Percentiles rank a stretch among this genome's conserved stretches.
phyloP scores from a whole-genome alignment of 2,113 vertebrate species.

The Alces alces region DNA sequence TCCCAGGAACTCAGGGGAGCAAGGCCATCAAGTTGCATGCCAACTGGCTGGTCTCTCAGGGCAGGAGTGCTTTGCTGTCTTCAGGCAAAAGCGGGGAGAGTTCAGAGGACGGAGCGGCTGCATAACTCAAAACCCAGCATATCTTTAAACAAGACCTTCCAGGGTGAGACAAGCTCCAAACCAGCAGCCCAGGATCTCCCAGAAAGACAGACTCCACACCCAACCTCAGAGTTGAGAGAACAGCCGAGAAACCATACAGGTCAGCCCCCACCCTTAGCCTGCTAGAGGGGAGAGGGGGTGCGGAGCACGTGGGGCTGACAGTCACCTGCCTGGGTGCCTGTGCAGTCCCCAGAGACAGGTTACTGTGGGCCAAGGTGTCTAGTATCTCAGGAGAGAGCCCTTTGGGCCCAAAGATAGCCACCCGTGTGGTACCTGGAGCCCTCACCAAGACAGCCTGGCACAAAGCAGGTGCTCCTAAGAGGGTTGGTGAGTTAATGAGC shows the following conservation, averaged over 20 bases:
- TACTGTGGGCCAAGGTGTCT: not conserved
- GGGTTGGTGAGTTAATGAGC: slow-evolving; percentile 34
- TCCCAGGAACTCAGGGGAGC: not conserved
- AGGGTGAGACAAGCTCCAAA: not conserved
- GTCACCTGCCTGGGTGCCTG: not conserved
- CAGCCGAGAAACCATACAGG: not conserved
- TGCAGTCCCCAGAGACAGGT: not conserved
- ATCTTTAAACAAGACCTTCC: not conserved
- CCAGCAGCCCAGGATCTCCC: not conserved
- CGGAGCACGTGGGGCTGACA: rapidly evolving
- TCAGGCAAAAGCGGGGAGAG: not conserved
- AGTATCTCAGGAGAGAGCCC: not conserved
- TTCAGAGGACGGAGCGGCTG: not conserved
- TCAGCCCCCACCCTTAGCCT: not conserved
- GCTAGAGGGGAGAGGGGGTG: too few species aligned
- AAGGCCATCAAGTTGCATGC: rapidly evolving
- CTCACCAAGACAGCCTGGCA: not conserved
- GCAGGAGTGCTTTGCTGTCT: not conserved
- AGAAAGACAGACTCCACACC: not conserved
- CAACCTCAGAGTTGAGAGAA: not conserved
- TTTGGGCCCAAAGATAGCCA: not conserved
- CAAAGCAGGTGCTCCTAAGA: not conserved
- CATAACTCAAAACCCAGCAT: rapidly evolving
- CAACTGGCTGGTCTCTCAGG: not conserved
- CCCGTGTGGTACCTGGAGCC: not conserved